Conservation (phyloP, 2,888 invertebrate genomes). For the Aphidoletes aphidimyza region DNA sequence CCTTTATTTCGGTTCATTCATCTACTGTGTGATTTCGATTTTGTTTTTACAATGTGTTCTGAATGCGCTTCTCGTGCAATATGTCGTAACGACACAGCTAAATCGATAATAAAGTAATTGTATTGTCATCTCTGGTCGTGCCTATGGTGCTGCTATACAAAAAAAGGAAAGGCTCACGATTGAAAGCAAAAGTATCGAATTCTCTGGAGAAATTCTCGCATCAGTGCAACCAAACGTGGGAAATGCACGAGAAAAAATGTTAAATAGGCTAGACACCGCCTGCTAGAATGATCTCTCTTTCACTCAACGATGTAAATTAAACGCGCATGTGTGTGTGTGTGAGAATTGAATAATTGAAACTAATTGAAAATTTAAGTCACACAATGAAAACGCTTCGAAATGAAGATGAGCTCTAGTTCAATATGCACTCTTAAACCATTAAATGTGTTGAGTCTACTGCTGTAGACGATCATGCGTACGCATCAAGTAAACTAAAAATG, state of each 20-base stretch:
- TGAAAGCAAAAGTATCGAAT: slow-evolving; percentile 46
- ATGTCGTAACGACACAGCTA: not conserved
- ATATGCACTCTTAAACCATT: not conserved
- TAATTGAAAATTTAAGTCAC: slow-evolving; percentile 20
- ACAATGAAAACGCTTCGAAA: not conserved
- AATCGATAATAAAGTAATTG: not conserved
- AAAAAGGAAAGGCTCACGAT: not conserved
- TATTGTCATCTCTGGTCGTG: not conserved
- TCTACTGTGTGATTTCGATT: too few species aligned
- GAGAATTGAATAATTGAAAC: slow-evolving; percentile 44
- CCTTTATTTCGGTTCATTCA: not conserved
- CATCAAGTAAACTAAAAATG: too few species aligned
- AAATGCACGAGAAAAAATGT: not conserved
- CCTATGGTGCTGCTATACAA: too few species aligned
- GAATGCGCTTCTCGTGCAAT: too few species aligned
- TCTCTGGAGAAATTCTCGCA: too few species aligned
- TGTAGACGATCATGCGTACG: not conserved
- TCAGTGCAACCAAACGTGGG: too few species aligned
- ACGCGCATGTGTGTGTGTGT: too few species aligned
- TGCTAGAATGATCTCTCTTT: too few species aligned
- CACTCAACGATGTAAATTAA: too few species aligned
- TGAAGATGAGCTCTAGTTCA: not conserved
- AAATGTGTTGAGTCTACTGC: not conserved
- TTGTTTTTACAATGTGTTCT: not conserved
- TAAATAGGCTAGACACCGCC: too few species aligned